Evolutionary conservation across 2,113 vertebrate genomes (phyloP).

Genomic region (Eolophus roseicapilla): DNA sequence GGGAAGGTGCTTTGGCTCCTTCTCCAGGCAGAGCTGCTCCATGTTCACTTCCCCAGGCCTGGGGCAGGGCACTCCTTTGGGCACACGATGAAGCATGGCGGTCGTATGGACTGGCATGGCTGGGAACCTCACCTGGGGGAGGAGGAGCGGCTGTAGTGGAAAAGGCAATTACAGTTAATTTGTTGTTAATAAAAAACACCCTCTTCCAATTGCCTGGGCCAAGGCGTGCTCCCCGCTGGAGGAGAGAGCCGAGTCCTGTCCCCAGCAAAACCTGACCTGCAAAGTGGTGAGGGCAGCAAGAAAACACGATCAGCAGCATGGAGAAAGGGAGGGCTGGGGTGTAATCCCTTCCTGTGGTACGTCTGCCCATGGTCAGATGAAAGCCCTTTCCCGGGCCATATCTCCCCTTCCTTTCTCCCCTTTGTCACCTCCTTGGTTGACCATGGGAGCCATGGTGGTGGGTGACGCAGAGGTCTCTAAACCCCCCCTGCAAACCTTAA

Average conservation of each 20-base stretch:
- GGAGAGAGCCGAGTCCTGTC: background rate
- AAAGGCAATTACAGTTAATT: slow-evolving; percentile 30
- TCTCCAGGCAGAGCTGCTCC: background rate
- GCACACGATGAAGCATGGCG: background rate
- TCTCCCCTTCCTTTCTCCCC: background rate
- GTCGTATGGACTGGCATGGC: background rate
- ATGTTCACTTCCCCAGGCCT: background rate
- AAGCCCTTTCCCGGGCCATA: background rate
- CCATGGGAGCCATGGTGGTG: fast-evolving
- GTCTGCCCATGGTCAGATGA: fast-evolving
- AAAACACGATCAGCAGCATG: background rate
- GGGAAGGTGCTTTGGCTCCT: background rate
- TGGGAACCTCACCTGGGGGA: background rate
- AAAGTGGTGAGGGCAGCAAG: background rate
- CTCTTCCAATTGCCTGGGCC: slow-evolving; percentile 15
- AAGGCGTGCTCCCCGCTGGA: background rate
- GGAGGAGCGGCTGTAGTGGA: slow-evolving; percentile 25
- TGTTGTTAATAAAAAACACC: slow-evolving; percentile 50
- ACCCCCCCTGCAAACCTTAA: background rate
- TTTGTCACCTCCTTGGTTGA: background rate
- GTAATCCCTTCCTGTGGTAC: background rate
- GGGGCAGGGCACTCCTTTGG: background rate
- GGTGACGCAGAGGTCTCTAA: background rate
- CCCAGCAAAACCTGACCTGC: background rate
- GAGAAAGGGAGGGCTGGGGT: background rate